Percentiles rank a stretch among this genome's conserved stretches.
Conservation (phyloP, 1,140 invertebrate species). For the Drosophila sechellia region DNA sequence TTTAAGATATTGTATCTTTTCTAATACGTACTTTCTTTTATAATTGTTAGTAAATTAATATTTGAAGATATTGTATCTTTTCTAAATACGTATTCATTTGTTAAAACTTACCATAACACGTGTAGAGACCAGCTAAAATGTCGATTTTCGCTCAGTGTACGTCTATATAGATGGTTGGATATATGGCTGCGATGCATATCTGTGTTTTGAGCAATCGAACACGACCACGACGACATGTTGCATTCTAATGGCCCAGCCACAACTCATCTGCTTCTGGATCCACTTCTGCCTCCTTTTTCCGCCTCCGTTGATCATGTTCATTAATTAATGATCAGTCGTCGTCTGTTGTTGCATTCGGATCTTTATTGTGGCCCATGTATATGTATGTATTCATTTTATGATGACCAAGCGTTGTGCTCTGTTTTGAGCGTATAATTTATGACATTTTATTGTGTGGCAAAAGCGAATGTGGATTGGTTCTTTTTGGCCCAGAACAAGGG, state of each 20-base stretch:
- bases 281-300: slow-evolving; percentile 21
- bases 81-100: no score
- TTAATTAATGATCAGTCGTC: slow-evolving; percentile 80
- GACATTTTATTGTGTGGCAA: slow-evolving; percentile 80
- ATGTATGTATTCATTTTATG: slow-evolving; percentile 60
- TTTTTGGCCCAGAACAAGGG: slow-evolving; percentile 20
- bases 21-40: no score
- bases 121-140: no score
- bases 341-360: slow-evolving; percentile 57
- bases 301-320: slow-evolving; percentile 75
- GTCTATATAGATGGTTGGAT: slow-evolving; percentile 28
- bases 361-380: slow-evolving; percentile 61
- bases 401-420: slow-evolving; percentile 72
- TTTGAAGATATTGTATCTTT: no score
- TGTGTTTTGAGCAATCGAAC: slow-evolving; percentile 61
- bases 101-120: no score
- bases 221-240: slow-evolving; percentile 75
- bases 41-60: no score
- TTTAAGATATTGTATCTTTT: no score
- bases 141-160: not conserved
- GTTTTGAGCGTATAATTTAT: slow-evolving; percentile 74
- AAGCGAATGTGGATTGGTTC: slow-evolving; percentile 48
- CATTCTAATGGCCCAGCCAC: slow-evolving; percentile 72
- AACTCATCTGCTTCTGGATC: slow-evolving; percentile 51
- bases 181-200: slow-evolving; percentile 57